Base-by-base conservation (phyloP, 2,888 invertebrate species). In the Drosophila colorata region DNA sequence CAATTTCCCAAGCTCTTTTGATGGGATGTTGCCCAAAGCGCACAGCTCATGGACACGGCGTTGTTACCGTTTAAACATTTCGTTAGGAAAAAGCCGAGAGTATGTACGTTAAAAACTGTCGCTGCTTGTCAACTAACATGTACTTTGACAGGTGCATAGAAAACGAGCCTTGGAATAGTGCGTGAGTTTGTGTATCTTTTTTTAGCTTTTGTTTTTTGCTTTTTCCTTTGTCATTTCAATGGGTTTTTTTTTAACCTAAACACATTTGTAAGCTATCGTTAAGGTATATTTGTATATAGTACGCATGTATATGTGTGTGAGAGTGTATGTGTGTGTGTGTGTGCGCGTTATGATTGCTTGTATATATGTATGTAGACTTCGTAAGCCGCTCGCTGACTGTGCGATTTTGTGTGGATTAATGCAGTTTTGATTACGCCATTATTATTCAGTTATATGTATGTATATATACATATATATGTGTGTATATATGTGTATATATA, bases 351-450 rank as follows among this genome's bases (percentile, higher is more conserved):
- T 28, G 28, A 8, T 28, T 8, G 28, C 28, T 28, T 28, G 28
- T 9, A 2, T 28, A 9, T 28, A 28, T 37, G n/a, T 18, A n/a
- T 49, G 8, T 51, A 13, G 46, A 55, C 53, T 53, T 59, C 25
- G 59, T 44, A 53, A 53, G 53, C 46, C 46, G n/a, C 23, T 53
- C 46, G 40, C 46, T 55, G 44, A 38, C 41, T 48, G 18, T 43
- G 41, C 52, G 33, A 41, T 20, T 55, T 28, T 35, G 37, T 40
- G 16, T 37, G 11, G 46, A 28, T 25, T 64, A 46, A 60, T 67
- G 67, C 60, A 65, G 38, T 82, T 82, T 69, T 73, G 78, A 75
- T 79, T 79, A 79, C 57, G 71, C 59, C 55, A 47, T 79, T 78
- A 78, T 63, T 51, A 60, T 74, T 66, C 57, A 49, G 60, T 66